A percentile compares a stretch with the other conserved stretches of the same genome.
phyloP scores from a whole-genome alignment of 2,888 invertebrate species.

The Chymomyza amoena region DNA sequence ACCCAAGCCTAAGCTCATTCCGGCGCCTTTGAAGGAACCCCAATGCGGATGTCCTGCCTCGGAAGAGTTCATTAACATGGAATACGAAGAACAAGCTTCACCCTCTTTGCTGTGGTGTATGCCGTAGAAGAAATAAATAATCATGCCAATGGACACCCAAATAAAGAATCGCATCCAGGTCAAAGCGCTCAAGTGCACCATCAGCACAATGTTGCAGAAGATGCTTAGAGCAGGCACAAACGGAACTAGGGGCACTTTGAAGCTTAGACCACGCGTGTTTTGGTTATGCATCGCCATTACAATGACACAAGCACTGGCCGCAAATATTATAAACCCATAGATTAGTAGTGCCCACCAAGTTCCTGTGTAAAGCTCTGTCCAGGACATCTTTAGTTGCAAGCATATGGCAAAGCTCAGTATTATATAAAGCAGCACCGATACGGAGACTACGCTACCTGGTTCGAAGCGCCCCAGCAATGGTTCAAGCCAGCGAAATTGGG shows the following conservation, averaged over 20 bases:
- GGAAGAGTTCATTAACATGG: slow-evolving; percentile 83
- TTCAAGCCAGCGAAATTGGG: slow-evolving; percentile 87
- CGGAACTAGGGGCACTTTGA: slow-evolving; percentile 90
- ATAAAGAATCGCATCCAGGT: slow-evolving; percentile 92
- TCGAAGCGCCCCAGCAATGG: slow-evolving; percentile 86
- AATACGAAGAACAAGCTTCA: slow-evolving; percentile 81
- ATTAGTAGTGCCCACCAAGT: slow-evolving; percentile 86
- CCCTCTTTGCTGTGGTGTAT: slow-evolving; percentile 92
- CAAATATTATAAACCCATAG: slow-evolving; percentile 82
- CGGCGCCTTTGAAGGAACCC: slow-evolving; percentile 80
- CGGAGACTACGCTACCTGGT: slow-evolving; percentile 87
- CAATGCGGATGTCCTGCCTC: slow-evolving; percentile 83
- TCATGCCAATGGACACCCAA: slow-evolving; percentile 91
- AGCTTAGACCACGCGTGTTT: slow-evolving; percentile 84
- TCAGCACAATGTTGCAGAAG: slow-evolving; percentile 88
- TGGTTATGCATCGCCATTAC: slow-evolving; percentile 89
- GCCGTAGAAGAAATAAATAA: slow-evolving; percentile 91
- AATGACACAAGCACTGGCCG: slow-evolving; percentile 84
- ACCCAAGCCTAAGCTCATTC: slow-evolving; percentile 30
- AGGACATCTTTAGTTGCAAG: slow-evolving; percentile 83
- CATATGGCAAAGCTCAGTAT: slow-evolving; percentile 85
- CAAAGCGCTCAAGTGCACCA: slow-evolving; percentile 88
- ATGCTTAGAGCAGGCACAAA: slow-evolving; percentile 89
- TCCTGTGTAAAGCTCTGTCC: slow-evolving; percentile 80
- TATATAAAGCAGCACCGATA: slow-evolving; percentile 86